Evolutionary conservation across 2,797 vertebrate species (phyloP), one percentile per base, ranked within the genome.

Genomic region (Discoglossus pictus): DNA sequence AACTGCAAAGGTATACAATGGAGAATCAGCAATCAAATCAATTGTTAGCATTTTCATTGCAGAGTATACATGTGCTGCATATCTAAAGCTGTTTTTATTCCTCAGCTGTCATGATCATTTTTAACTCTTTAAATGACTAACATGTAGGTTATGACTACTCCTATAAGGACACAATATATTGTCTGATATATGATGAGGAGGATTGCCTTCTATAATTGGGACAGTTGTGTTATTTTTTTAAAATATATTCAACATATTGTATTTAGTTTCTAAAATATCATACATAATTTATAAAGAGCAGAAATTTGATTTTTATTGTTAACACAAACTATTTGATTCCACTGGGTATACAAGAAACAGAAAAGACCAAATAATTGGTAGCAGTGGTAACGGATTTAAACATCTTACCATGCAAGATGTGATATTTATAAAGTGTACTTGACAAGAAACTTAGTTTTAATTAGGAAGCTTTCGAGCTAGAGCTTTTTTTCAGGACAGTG

Each of bases 191-290:
- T 15, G 21, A 50, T 24, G 23, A 13, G 46, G 23, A 25, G 23
- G 27, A n/a, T 24, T 50, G 23, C 11, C 21, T 50, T 24, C 46
- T n/a, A 50, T 50, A 21, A 25, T 27, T 24, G 2, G 46, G 10
- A 50, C 23, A 50, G 46, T 12, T 50, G 46, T 50, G 23, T 27
- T 50, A 25, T 50, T 50, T 21, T 24, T 50, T 50, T 46, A 7
- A 20, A 23, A 18, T 47, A 12, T 17, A 47, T 47, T 11, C 20
- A 21, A 2, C 2, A 23, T 17, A 21, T 10, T 47, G 8, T 31
- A 31, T 31, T 31, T 31, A 31, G 27, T 31, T 4, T 31, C 27
- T 31, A 8, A 31, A 31, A 31, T 31, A 4, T 31, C 27, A 31
- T 31, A 31, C 27, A 31, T 31, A 31, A 31, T 8, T 31, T 31